Evolutionary conservation across 2,797 vertebrate species (phyloP).

Genomic region (Sebastes elongatus): DNA sequence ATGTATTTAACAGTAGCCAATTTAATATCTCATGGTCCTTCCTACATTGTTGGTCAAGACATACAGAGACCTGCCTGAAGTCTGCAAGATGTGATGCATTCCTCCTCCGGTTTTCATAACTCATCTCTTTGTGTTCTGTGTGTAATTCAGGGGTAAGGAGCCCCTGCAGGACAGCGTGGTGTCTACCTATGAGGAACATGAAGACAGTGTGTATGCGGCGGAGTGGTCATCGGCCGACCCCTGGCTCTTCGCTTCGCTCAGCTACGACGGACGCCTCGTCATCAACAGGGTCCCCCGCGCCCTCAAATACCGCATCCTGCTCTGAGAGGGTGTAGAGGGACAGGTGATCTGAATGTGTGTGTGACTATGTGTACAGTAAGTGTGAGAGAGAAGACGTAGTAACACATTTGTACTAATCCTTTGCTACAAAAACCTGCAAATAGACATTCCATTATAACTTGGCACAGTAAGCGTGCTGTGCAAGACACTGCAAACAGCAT

Average conservation of each 20-base stretch:
- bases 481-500: not conserved
- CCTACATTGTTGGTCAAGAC: not conserved
- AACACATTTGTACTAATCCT: not conserved
- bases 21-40: not conserved
- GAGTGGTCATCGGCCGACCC: slow-evolving; percentile 98
- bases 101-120: not conserved
- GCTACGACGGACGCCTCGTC: slow-evolving; percentile 96
- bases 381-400: not conserved
- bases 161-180: slow-evolving; percentile 95
- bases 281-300: slow-evolving; percentile 96
- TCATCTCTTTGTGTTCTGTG: slow-evolving; percentile 4
- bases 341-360: not conserved
- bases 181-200: slow-evolving; percentile 96
- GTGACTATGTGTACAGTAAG: not conserved
- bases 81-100: not conserved
- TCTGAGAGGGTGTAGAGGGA: slow-evolving; percentile 75
- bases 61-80: not conserved
- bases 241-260: slow-evolving; percentile 97
- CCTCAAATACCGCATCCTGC: slow-evolving; percentile 95
- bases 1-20: not conserved
- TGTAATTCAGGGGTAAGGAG: slow-evolving; percentile 86
- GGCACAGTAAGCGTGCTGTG: not conserved
- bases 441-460: not conserved
- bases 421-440: not conserved
- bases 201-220: slow-evolving; percentile 96